Base-by-base conservation (phyloP, 2,888 invertebrate species). In the Eristalinus aeneus region DNA sequence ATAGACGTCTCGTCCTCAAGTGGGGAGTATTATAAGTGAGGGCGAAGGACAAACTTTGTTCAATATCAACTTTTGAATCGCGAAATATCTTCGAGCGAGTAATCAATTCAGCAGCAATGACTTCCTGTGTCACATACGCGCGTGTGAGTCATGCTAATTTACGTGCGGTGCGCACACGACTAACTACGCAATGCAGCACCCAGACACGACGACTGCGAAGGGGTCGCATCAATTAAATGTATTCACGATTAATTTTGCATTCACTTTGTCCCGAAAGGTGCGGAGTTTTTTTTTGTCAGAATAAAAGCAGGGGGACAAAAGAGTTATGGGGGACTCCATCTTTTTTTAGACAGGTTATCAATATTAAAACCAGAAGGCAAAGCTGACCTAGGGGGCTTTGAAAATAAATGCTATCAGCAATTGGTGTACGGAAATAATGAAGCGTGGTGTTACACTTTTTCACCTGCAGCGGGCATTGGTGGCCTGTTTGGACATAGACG, bases 81-180 rank as follows among this genome's bases (percentile, higher is more conserved):
- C 60, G 36, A 78, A 69, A 78, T 58, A 54, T 31, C 36, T 77
- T 56, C n/a, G 71, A 65, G 65, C 65, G 56, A 39, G 23, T 39
- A 64, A 71, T 77, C n/a, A 72, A 78, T 64, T 63, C 64, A 54
- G 36, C 64, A 54, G 54, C 77, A 22, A 27, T 54, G 22, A 65
- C 72, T 73, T 79, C 79, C 79, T 79, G 79, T 73, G 72, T 10
- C 61, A 36, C 32, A 71, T 58, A 53, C 54, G 27, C 56, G 22
- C 22, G 22, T 56, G 56, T 78, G 78, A 78, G 46, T 78, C 72
- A 67, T 65, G 71, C 22, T 69, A 78, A 71, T 78, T 69, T 64
- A 77, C 71, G 77, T 69, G 46, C 46, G 46, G 69, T 56, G 63
- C n/a, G 69, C 68, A 69, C 68, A 63, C 54, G 68, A 67, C 34